A percentile compares a stretch with the other conserved stretches of the same genome.
Conservation (phyloP, 2,113 vertebrate genomes). For the Toxotes chatareus region DNA sequence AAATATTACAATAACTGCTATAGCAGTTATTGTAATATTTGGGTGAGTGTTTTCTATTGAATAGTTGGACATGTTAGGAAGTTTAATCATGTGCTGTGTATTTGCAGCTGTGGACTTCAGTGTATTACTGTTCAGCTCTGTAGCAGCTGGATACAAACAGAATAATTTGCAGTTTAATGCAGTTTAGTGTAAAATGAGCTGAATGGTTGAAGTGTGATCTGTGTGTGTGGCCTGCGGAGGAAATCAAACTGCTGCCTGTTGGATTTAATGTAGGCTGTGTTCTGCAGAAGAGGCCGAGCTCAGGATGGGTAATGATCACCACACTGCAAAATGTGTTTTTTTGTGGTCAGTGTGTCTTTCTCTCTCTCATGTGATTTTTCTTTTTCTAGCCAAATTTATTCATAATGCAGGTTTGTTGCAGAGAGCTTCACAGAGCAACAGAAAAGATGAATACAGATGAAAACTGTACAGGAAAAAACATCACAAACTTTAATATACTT, state of each 20-base stretch:
- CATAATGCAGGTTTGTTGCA: constrained; percentile 20
- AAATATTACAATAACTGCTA: no score
- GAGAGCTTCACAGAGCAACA: neutral
- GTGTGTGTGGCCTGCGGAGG: constrained; percentile 16
- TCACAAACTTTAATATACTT: neutral
- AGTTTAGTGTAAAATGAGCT: constrained; percentile 3
- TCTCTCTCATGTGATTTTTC: neutral
- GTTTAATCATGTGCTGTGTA: neutral
- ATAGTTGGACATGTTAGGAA: neutral
- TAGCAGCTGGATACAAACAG: constrained; percentile 7
- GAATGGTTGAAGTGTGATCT: constrained; percentile 11
- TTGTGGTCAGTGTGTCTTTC: neutral
- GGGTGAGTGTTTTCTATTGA: no score
- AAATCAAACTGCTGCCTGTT: neutral
- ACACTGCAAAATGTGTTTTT: neutral
- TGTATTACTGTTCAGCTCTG: neutral
- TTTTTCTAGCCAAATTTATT: constrained; percentile 6
- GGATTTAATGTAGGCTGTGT: constrained; percentile 17
- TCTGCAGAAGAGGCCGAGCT: constrained; percentile 15
- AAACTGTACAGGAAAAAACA: neutral
- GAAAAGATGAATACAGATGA: constrained; percentile 22
- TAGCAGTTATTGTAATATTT: no score
- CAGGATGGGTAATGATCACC: neutral
- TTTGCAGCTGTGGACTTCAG: neutral
- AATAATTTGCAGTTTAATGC: neutral